Percentiles rank a stretch among this genome's conserved stretches.
Evolutionary conservation across 2,888 invertebrate species (phyloP).

Genomic region (Scrobipalpa atriplicella): DNA sequence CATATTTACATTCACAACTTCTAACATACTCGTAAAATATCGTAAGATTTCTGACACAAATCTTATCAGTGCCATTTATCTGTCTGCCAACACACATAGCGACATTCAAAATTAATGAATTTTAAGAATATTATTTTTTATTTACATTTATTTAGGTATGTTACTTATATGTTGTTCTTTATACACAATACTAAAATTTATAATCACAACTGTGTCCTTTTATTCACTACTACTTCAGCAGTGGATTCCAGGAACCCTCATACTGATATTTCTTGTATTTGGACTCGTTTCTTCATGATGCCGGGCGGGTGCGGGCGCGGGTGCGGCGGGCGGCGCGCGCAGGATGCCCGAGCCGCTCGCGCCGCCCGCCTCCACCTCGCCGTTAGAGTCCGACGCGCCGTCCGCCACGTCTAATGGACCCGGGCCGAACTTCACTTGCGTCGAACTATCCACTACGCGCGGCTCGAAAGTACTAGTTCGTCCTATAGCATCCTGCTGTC

Average conservation of each 20-base stretch:
- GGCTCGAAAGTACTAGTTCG: slow-evolving; percentile 79
- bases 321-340: slow-evolving; percentile 58
- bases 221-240: slow-evolving; percentile 72
- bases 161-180: slow-evolving; percentile 39
- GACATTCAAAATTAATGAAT: background rate
- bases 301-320: slow-evolving; percentile 86
- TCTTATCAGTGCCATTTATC: too few species aligned
- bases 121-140: slow-evolving; percentile 26
- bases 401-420: slow-evolving; percentile 65
- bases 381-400: slow-evolving; percentile 67
- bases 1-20: slow-evolving; percentile 52
- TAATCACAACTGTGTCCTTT: slow-evolving; percentile 75
- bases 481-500: slow-evolving; percentile 61
- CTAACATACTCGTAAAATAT: too few species aligned
- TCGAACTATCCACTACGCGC: slow-evolving; percentile 77
- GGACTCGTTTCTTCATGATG: slow-evolving; percentile 93
- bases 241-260: slow-evolving; percentile 81
- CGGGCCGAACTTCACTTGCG: slow-evolving; percentile 77
- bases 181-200: slow-evolving; percentile 44
- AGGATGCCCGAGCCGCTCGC: slow-evolving; percentile 75
- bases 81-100: too few species aligned
- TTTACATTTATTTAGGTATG: slow-evolving; percentile 36
- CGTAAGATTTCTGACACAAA: too few species aligned
- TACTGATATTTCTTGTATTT: slow-evolving; percentile 96
- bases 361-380: slow-evolving; percentile 70